Percentiles rank a stretch among this genome's conserved stretches.
These are phyloP conservation scores for Lepidonotus clava DNA, from an alignment of 2,888 invertebrate species.

Conservation along the genomic window DNA sequence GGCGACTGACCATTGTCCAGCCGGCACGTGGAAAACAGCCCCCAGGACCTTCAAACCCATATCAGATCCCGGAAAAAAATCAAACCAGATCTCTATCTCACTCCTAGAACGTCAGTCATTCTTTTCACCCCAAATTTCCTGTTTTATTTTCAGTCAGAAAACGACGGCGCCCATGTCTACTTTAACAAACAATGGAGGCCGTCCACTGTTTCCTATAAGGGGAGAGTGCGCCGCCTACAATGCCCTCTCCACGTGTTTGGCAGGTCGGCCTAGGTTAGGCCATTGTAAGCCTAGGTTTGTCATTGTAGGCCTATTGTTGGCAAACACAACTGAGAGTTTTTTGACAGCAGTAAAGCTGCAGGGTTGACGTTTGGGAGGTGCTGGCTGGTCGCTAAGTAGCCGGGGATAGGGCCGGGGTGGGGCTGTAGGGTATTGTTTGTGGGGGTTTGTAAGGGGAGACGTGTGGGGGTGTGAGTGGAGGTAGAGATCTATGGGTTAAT, in stretches of 20 bases:
- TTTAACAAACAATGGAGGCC: not conserved
- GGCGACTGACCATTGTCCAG: slow-evolving; percentile 17
- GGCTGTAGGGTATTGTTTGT: not conserved
- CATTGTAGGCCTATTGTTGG: slow-evolving; percentile 7
- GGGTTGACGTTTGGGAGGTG: not conserved
- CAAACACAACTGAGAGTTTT: slow-evolving; percentile 11
- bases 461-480: not conserved
- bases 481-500: not conserved
- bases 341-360: slow-evolving; percentile 11
- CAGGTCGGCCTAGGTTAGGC: not conserved
- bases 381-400: not conserved
- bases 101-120: not conserved
- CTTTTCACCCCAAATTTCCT: not conserved
- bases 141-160: not conserved
- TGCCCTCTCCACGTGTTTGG: not conserved
- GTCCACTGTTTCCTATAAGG: not conserved
- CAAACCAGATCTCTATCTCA: not conserved
- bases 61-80: not conserved
- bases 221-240: slow-evolving; percentile 1
- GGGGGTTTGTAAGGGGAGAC: not conserved
- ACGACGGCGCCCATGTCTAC: not conserved
- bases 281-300: slow-evolving; percentile 2
- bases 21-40: too few species aligned
- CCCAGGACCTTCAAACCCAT: not conserved
- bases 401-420: not conserved